Evolutionary conservation across 1,140 invertebrate species (phyloP).

Genomic region (Catajapyx aquilonaris): DNA sequence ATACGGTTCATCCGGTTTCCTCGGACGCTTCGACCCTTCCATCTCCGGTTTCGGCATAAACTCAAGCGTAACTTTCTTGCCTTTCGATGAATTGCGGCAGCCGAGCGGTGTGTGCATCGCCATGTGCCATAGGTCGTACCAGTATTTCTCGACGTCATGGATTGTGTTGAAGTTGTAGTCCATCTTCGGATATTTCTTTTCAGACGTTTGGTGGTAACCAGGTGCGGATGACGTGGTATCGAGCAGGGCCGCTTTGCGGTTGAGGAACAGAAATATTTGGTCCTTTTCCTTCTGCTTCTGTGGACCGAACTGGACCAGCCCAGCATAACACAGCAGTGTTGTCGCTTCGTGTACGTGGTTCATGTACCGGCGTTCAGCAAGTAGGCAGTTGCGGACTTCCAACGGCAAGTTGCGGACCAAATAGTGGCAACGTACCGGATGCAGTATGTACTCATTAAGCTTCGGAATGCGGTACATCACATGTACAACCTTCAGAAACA

Average conservation of each 20-base stretch:
- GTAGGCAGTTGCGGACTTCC: conserved; percentile 26
- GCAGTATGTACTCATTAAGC: conserved; percentile 34
- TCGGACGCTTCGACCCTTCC: conserved; percentile 20
- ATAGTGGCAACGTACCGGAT: conserved; percentile 43
- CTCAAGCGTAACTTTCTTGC: conserved; percentile 28
- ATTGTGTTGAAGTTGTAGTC: conserved; percentile 31
- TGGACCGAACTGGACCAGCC: conserved; percentile 45
- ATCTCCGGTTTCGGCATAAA: conserved; percentile 28
- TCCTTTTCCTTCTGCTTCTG: conserved; percentile 45
- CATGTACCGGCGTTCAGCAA: conserved; percentile 39
- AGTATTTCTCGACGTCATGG: conserved; percentile 41
- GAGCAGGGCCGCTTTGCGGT: conserved; percentile 32
- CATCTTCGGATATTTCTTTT: conserved; percentile 28
- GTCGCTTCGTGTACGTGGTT: conserved; percentile 33
- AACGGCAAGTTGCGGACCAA: conserved; percentile 33
- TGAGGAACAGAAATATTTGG: conserved; percentile 44
- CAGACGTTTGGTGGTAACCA: conserved; percentile 36
- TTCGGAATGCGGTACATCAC: conserved; percentile 32
- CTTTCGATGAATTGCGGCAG: conserved; percentile 13
- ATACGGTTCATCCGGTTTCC: conserved; percentile 22
- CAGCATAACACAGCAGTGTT: conserved; percentile 35
- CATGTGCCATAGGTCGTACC: conserved; percentile 44
- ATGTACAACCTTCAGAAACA: conserved; percentile 45
- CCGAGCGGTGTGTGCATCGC: conserved; percentile 38
- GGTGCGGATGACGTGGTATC: conserved; percentile 40